Conservation (phyloP, 2,888 invertebrate genomes). For the Metopia argyrocephala region DNA sequence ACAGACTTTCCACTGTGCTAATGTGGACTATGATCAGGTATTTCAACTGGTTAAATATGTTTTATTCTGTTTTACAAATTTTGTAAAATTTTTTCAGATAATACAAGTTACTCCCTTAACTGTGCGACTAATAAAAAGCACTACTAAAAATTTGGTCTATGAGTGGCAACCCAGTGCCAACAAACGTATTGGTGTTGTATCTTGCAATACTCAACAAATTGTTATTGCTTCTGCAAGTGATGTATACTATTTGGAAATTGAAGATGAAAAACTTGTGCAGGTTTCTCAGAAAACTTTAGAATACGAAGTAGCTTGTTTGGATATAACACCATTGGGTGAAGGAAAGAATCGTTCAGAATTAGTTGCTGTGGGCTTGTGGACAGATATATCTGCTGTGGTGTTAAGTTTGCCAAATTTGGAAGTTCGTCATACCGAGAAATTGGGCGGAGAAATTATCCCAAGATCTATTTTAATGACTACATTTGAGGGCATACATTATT, state of each 20-base stretch:
- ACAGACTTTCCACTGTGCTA: slow-evolving; percentile 96
- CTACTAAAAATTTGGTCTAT: slow-evolving; percentile 83
- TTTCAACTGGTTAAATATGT: too few species aligned
- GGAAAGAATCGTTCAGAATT: slow-evolving; percentile 83
- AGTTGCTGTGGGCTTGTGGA: slow-evolving; percentile 97
- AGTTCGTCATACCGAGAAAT: slow-evolving; percentile 90
- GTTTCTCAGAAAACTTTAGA: slow-evolving; percentile 87
- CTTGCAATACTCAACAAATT: slow-evolving; percentile 87
- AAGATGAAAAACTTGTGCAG: slow-evolving; percentile 82
- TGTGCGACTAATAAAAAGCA: slow-evolving; percentile 85
- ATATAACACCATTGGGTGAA: slow-evolving; percentile 89
- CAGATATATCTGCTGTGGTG: slow-evolving; percentile 95
- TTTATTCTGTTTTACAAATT: too few species aligned
- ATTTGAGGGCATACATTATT: slow-evolving; percentile 93
- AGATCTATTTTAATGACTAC: slow-evolving; percentile 96
- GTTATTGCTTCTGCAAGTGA: slow-evolving; percentile 93
- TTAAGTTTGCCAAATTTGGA: slow-evolving; percentile 89
- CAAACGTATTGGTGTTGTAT: slow-evolving; percentile 91
- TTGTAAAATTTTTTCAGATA: slow-evolving; percentile 75
- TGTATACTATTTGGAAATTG: slow-evolving; percentile 89
- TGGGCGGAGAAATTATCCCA: slow-evolving; percentile 97
- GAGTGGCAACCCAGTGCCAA: slow-evolving; percentile 87
- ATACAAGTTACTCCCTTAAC: slow-evolving; percentile 86
- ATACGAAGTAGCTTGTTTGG: slow-evolving; percentile 97
- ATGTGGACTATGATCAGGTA: slow-evolving; percentile 90